Conservation (phyloP, 2,113 vertebrate genomes). For the Hypomesus transpacificus region DNA sequence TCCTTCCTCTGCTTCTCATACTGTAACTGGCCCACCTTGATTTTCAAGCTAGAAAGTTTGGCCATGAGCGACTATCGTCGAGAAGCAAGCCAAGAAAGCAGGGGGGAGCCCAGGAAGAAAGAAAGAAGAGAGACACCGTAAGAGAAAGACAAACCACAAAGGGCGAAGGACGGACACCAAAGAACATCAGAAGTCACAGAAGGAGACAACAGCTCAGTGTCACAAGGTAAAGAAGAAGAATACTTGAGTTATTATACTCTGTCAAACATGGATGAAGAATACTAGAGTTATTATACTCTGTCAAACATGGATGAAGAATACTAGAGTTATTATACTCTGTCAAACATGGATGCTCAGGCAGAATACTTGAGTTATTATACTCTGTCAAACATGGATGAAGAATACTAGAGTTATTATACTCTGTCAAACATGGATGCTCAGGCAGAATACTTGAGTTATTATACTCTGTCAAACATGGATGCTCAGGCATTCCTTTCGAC, state of each 20-base stretch:
- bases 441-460: no score
- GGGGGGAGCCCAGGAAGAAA: conserved; percentile 33
- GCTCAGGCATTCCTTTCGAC: no score
- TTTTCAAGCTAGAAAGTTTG: conserved; percentile 99
- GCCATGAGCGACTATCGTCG: conserved; percentile 94
- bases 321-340: background rate
- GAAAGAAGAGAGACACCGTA: conserved; percentile 47
- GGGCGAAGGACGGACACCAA: conserved; percentile 14
- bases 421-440: no score
- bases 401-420: background rate
- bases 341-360: no score
- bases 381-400: no score
- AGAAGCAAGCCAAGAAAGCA: conserved; percentile 53
- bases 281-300: no score
- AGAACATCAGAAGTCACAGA: background rate
- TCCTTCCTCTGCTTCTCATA: conserved; percentile 98
- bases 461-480: background rate
- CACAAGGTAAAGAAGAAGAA: background rate
- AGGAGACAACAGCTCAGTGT: background rate
- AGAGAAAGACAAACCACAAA: conserved; percentile 43
- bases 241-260: no score
- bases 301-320: no score
- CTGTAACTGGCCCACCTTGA: conserved; percentile 98
- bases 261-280: no score
- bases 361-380: no score